Evolutionary conservation across 2,888 invertebrate genomes (phyloP), one percentile per base, ranked within the genome.

Genomic region (Tetranychus piercei): DNA sequence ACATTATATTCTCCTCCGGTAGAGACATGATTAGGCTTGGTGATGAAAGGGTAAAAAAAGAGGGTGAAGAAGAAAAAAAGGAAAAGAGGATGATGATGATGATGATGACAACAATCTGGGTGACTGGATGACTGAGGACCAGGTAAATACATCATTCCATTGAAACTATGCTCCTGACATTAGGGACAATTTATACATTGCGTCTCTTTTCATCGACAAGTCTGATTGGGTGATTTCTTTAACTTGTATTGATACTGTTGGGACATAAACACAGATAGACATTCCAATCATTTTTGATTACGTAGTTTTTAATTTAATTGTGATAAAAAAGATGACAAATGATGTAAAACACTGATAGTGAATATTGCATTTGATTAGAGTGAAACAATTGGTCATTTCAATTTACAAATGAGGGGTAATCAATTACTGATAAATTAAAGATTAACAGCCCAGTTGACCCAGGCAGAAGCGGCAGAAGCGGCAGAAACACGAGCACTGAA

Each of bases 1-100:
- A 72, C 44, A 72, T 18, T 4, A 72, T 72, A 22, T 44, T 72
- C n/a, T 72, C 72, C n/a, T 72, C 72, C 15, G 72, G 34, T 34
- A 34, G 34, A 34, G 34, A 34, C 34, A 34, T 34, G 34, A 34
- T 34, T 34, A 34, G 65, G 34, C 34, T 34, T 34, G 34, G 34
- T 34, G 34, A 34, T 34, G 34, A 34, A 34, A 34, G 34, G 34
- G 9, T 55, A 55, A 15, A 55, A 55, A 55, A 55, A 55, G 15
- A 55, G 15, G 55, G 15, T 15, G 55, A 55, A 55, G 55, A 55
- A 55, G 15, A 55, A 55, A 55, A 55, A 55, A 55, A 9, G 55
- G 55, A 55, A 15, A 55, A 9, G 34, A 34, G 34, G 34, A 34
- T 34, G 34, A 55, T 55, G 15, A 55, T 15, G 45, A 9, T 8